Evolutionary conservation across 2,113 vertebrate species (phyloP).

Genomic region (Ovis canadensis): DNA sequence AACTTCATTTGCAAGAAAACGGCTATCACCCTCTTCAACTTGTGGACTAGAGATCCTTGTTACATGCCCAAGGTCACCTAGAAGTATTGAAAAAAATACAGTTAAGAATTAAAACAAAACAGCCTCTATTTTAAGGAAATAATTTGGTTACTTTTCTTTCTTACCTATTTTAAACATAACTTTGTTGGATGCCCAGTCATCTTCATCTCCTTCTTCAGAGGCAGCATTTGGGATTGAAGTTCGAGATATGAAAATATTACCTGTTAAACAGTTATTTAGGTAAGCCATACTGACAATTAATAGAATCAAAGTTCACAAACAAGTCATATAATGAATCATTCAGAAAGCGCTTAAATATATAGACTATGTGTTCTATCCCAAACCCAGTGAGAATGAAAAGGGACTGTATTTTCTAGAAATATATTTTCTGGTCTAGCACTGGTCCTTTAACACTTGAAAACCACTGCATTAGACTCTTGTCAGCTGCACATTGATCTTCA

Average conservation of each 20-base stretch:
- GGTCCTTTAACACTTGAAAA: not conserved
- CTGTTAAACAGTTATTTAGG: slow-evolving; percentile 75
- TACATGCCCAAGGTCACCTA: slow-evolving; percentile 97
- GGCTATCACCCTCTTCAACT: slow-evolving; percentile 97
- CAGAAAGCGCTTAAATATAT: not conserved
- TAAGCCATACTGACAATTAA: slow-evolving; percentile 19
- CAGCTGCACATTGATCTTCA: not conserved
- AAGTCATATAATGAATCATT: not conserved
- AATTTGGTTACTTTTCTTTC: slow-evolving; percentile 9
- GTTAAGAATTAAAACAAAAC: slow-evolving; percentile 15
- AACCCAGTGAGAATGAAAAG: not conserved
- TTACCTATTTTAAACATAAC: slow-evolving; percentile 96
- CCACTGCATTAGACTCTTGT: not conserved
- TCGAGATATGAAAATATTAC: slow-evolving; percentile 97
- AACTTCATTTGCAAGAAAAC: slow-evolving; percentile 96
- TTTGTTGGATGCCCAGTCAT: slow-evolving; percentile 86
- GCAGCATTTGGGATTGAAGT: slow-evolving; percentile 83
- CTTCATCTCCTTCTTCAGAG: slow-evolving; percentile 92
- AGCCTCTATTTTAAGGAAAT: slow-evolving; percentile 18
- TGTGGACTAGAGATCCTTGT: slow-evolving; percentile 94
- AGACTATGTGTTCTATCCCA: not conserved
- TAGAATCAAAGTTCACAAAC: slow-evolving; percentile 30
- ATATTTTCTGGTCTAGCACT: not conserved
- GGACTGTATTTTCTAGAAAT: not conserved
- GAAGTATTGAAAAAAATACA: slow-evolving; percentile 20